phyloP scores from a whole-genome alignment of 2,113 vertebrate species.

The Rutilus rutilus region DNA sequence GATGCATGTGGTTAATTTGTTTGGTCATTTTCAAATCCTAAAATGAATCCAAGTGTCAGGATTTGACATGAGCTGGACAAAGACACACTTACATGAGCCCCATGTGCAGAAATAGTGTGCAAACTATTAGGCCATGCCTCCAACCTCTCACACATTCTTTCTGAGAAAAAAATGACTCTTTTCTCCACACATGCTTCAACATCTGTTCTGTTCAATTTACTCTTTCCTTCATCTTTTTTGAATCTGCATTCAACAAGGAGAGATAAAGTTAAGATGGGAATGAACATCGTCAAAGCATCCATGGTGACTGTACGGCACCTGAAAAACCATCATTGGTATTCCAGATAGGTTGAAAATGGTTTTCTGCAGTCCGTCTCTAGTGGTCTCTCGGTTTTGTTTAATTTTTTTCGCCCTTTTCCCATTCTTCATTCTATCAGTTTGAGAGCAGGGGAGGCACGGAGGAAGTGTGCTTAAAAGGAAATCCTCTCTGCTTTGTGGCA shows the following conservation, averaged over 20 bases:
- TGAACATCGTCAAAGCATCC: conserved; percentile 21
- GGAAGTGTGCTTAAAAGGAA: conserved; percentile 47
- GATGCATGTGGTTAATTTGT: not conserved
- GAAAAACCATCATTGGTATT: conserved; percentile 54
- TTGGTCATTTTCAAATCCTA: not conserved
- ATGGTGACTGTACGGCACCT: not conserved
- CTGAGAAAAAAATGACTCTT: not conserved
- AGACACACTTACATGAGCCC: not conserved
- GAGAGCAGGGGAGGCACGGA: conserved; percentile 49
- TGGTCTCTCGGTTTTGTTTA: conserved; percentile 41
- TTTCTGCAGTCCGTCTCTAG: conserved; percentile 48
- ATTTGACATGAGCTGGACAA: not conserved
- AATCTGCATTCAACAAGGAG: not conserved
- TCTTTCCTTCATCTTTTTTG: not conserved
- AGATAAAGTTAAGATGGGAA: conserved; percentile 41
- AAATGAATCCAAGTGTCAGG: not conserved
- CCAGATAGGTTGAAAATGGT: conserved; percentile 58
- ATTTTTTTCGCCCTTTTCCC: conserved; percentile 56
- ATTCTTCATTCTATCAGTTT: conserved; percentile 49
- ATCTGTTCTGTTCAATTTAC: conserved; percentile 21
- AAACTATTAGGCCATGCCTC: not conserved
- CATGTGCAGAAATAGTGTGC: not conserved
- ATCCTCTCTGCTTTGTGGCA: conserved; percentile 40
- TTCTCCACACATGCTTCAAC: conserved; percentile 37
- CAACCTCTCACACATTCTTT: not conserved